Conservation (phyloP, 92 coral and sea anemone species). For the Zoanthus sansibaricus region DNA sequence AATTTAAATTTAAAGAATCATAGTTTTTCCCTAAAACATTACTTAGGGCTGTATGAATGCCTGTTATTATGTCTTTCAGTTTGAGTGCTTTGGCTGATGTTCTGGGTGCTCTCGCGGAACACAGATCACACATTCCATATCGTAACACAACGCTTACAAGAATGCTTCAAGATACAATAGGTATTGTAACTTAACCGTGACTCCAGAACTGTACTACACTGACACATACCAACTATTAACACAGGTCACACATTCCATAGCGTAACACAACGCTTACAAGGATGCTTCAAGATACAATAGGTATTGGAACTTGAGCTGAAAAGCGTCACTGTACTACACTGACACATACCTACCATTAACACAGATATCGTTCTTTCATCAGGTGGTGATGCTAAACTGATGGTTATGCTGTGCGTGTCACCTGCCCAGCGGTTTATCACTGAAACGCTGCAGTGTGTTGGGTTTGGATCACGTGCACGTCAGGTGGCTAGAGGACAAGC, state of each 20-base stretch:
- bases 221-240: constrained; percentile 21
- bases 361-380: not conserved
- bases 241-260: constrained; percentile 95
- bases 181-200: constrained; percentile 39
- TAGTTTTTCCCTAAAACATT: no score
- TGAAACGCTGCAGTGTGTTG: constrained; percentile 96
- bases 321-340: no score
- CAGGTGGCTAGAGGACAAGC: constrained; percentile 99
- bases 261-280: constrained; percentile 94
- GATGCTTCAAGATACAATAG: constrained; percentile 95
- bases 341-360: no score
- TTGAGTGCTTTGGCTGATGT: constrained; percentile 99
- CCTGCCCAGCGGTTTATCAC: constrained; percentile 99
- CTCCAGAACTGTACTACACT: no score
- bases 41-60: no score
- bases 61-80: constrained; percentile 52
- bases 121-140: constrained; percentile 96
- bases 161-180: constrained; percentile 95
- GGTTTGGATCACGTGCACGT: constrained; percentile 99
- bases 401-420: constrained; percentile 99
- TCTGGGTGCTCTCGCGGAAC: constrained; percentile 93
- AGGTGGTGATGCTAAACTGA: constrained; percentile 98
- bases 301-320: constrained; percentile 39
- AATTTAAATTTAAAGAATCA: no score
- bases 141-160: constrained; percentile 94